A percentile compares a stretch with the other conserved stretches of the same genome.
These are phyloP conservation scores for Dicentrarchus labrax DNA, from an alignment of 2,113 vertebrate genomes.

Conservation along the genomic window DNA sequence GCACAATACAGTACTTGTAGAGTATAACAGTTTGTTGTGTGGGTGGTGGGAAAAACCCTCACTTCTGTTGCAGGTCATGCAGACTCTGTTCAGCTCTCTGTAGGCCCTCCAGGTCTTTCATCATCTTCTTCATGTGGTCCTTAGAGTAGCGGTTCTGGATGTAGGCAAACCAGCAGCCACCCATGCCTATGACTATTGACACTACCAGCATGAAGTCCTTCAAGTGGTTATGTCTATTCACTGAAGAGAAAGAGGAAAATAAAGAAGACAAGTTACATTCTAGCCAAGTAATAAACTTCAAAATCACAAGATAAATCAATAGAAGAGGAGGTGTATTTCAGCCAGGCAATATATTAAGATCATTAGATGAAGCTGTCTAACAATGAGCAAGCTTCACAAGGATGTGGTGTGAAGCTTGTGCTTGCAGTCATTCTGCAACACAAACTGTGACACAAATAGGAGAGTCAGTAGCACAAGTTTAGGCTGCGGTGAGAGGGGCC, in stretches of 20 bases:
- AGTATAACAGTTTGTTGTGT: slow-evolving; percentile 15
- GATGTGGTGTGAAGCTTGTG: slow-evolving; percentile 30
- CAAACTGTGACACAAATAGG: slow-evolving; percentile 52
- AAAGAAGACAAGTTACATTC: not conserved
- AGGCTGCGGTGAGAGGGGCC: slow-evolving; percentile 48
- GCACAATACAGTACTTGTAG: not conserved
- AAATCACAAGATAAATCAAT: not conserved
- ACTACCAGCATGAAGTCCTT: slow-evolving; percentile 99
- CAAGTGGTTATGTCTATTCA: slow-evolving; percentile 96
- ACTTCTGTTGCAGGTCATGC: slow-evolving; percentile 97
- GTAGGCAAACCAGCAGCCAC: slow-evolving; percentile 99
- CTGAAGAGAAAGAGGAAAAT: slow-evolving; percentile 73
- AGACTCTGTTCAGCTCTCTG: slow-evolving; percentile 97
- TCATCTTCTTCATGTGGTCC: slow-evolving; percentile 99
- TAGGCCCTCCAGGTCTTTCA: slow-evolving; percentile 97
- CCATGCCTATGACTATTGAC: slow-evolving; percentile 98
- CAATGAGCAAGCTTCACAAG: slow-evolving; percentile 15
- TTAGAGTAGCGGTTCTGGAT: slow-evolving; percentile 99
- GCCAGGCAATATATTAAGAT: not conserved
- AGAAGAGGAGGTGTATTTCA: not conserved
- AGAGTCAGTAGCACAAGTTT: slow-evolving; percentile 39
- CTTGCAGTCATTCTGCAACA: slow-evolving; percentile 27
- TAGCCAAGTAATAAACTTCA: not conserved
- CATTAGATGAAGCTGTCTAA: not conserved
- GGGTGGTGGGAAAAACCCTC: slow-evolving; percentile 60